Evolutionary conservation across 2,797 vertebrate genomes (phyloP).

Genomic region (Ptychadena robeensis): DNA sequence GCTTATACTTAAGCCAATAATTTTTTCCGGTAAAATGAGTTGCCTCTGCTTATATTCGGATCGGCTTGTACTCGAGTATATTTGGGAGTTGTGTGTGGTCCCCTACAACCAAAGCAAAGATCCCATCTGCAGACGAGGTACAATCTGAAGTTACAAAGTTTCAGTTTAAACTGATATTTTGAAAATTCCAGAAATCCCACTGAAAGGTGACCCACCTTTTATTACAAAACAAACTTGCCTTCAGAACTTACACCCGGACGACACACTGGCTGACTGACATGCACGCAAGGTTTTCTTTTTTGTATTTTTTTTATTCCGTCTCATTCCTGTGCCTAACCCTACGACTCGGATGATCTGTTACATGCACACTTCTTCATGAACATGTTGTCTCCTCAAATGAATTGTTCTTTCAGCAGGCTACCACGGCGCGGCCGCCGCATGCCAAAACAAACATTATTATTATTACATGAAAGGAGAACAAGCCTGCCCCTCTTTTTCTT

Average conservation of each 20-base stretch:
- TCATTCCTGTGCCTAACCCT: background rate
- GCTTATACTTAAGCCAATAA: too few species aligned
- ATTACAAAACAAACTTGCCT: background rate
- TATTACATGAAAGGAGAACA: conserved; percentile 51
- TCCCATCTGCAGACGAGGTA: too few species aligned
- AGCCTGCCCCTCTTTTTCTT: conserved; percentile 22
- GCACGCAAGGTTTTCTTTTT: background rate
- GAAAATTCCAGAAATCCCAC: background rate
- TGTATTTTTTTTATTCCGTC: background rate
- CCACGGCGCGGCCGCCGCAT: conserved; percentile 8
- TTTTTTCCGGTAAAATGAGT: too few species aligned
- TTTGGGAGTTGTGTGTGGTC: too few species aligned
- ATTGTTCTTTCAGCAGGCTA: conserved; percentile 51
- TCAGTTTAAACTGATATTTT: background rate
- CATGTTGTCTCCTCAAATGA: conserved; percentile 35
- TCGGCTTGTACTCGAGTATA: too few species aligned
- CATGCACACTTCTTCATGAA: conserved; percentile 13
- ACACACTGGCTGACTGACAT: background rate
- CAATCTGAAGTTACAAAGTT: too few species aligned
- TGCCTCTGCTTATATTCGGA: too few species aligned
- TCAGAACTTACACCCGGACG: background rate
- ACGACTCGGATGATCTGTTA: background rate
- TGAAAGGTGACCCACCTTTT: too few species aligned
- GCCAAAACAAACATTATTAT: conserved; percentile 58
- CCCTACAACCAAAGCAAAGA: too few species aligned